Conservation (phyloP, 2,797 vertebrate genomes). For the Pantherophis alleghaniensis region DNA sequence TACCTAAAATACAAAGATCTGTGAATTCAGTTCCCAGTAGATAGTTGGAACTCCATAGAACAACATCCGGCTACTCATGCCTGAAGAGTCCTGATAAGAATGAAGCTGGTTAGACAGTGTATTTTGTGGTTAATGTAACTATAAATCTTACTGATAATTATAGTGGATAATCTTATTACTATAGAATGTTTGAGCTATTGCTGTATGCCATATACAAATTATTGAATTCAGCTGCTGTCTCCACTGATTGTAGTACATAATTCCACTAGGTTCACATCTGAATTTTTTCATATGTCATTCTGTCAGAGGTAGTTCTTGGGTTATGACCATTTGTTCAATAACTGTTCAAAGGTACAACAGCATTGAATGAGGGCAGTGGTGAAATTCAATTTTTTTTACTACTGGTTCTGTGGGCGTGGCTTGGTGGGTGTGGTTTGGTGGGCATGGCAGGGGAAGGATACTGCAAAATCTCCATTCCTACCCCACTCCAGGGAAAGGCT, state of each 20-base stretch:
- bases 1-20: not conserved
- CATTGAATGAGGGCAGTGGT: not conserved
- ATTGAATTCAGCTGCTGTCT: not conserved
- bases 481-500: too few species aligned
- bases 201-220: not conserved
- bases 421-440: too few species aligned
- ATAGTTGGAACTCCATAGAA: not conserved
- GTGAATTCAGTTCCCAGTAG: not conserved
- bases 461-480: too few species aligned
- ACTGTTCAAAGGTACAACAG: not conserved
- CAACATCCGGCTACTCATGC: not conserved
- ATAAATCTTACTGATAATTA: not conserved
- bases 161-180: not conserved
- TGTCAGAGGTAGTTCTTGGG: not conserved
- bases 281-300: slow-evolving; percentile 28
- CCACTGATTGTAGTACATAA: not conserved
- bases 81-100: not conserved
- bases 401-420: too few species aligned
- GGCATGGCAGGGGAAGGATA: too few species aligned
- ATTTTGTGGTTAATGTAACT: not conserved
- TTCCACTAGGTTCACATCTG: slow-evolving; percentile 24
- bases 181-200: not conserved
- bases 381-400: too few species aligned
- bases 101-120: not conserved
- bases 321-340: not conserved